A percentile compares a stretch with the other conserved stretches of the same genome.
phyloP scores from a whole-genome alignment of 2,888 invertebrate species.

The Synanthedon tipuliformis region DNA sequence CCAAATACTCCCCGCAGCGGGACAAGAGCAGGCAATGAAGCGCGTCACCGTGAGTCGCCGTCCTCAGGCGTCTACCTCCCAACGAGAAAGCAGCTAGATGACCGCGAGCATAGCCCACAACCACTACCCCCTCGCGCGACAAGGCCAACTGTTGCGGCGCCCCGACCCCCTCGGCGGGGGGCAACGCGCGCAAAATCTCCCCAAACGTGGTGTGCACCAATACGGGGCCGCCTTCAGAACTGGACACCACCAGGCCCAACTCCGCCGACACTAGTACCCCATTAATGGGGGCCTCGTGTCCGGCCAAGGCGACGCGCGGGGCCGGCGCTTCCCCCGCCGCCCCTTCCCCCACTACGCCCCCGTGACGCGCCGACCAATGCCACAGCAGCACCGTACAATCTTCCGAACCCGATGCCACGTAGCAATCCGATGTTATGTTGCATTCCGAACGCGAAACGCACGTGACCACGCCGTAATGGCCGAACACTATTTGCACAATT shows the following conservation, averaged over 20 bases:
- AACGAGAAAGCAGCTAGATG: slow-evolving; percentile 95
- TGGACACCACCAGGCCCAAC: slow-evolving; percentile 96
- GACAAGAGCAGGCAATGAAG: slow-evolving; percentile 89
- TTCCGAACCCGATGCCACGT: slow-evolving; percentile 96
- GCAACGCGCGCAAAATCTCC: slow-evolving; percentile 91
- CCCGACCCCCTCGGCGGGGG: slow-evolving; percentile 77
- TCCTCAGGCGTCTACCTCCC: slow-evolving; percentile 89
- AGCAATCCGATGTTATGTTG: slow-evolving; percentile 99
- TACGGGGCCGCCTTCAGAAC: slow-evolving; percentile 92
- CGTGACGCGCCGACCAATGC: slow-evolving; percentile 97
- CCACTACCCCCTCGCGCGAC: slow-evolving; percentile 95
- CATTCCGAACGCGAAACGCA: slow-evolving; percentile 98
- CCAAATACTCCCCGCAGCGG: slow-evolving; percentile 98
- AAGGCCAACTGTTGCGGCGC: slow-evolving; percentile 90
- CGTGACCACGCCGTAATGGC: slow-evolving; percentile 98
- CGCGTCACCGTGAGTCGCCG: slow-evolving; percentile 91
- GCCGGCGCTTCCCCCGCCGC: slow-evolving; percentile 93
- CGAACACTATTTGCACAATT: slow-evolving; percentile 98
- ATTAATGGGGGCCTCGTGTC: slow-evolving; percentile 96
- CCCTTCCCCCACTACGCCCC: slow-evolving; percentile 97
- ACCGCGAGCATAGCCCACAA: slow-evolving; percentile 92
- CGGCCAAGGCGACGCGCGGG: slow-evolving; percentile 95
- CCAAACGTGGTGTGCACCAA: slow-evolving; percentile 98
- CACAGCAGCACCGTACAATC: slow-evolving; percentile 98
- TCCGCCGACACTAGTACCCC: slow-evolving; percentile 98